phyloP scores from a whole-genome alignment of 2,113 vertebrate species.

The Noturus placidus region DNA sequence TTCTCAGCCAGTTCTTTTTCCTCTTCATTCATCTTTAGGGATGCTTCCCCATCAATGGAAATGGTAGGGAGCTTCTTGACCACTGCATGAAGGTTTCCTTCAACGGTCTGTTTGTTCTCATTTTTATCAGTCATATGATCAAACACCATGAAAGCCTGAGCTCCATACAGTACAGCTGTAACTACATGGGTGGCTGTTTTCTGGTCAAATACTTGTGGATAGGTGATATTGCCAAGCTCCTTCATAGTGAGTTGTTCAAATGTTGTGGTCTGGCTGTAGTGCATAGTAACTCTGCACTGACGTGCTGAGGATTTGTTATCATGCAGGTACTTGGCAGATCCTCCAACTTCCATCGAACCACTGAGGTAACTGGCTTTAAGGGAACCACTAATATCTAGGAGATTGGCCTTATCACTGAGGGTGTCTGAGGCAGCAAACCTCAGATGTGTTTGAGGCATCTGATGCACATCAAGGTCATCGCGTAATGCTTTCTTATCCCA shows the following conservation, averaged over 20 bases:
- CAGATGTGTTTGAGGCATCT: too few species aligned
- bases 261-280: too few species aligned
- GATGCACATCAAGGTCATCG: too few species aligned
- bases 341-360: too few species aligned
- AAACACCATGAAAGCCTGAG: constrained; percentile 30
- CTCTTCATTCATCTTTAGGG: constrained; percentile 35
- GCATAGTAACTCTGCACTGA: too few species aligned
- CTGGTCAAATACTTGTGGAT: constrained; percentile 32
- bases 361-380: too few species aligned
- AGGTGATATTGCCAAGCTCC: constrained; percentile 57
- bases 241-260: constrained; percentile 48
- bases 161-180: constrained; percentile 20
- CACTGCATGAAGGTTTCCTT: constrained; percentile 45
- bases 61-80: constrained; percentile 39
- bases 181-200: constrained; percentile 33
- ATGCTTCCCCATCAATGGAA: constrained; percentile 26
- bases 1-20: constrained; percentile 30
- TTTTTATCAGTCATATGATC: neutral
- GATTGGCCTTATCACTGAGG: too few species aligned
- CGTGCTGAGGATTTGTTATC: too few species aligned
- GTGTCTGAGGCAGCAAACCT: too few species aligned
- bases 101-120: constrained; percentile 50
- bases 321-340: too few species aligned
- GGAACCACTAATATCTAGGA: too few species aligned
- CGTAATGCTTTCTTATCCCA: too few species aligned